phyloP scores from a whole-genome alignment of 2,113 vertebrate species.

The Phycodurus eques region DNA sequence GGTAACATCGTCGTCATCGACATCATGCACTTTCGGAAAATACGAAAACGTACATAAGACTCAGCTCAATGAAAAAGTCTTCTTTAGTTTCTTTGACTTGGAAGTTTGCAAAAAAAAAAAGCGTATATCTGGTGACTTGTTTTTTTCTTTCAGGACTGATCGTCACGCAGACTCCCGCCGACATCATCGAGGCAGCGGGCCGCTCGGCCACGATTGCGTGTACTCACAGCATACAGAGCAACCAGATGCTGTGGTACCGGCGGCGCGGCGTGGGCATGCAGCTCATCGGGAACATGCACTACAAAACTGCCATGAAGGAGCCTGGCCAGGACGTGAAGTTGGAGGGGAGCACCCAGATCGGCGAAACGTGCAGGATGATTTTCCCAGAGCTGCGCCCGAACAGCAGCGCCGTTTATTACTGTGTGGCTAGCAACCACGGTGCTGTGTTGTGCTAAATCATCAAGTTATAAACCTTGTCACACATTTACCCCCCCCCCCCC shows the following conservation, averaged over 20 bases:
- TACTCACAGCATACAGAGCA: too few relatives aligned
- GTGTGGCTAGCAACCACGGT: slow-evolving; percentile 31
- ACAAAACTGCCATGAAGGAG: fast-evolving
- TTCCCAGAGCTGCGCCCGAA: background rate
- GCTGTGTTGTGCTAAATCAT: background rate
- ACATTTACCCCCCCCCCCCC: background rate
- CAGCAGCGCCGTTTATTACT: slow-evolving; percentile 24
- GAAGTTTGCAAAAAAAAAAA: too few relatives aligned
- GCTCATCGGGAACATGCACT: slow-evolving; percentile 25
- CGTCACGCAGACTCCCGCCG: slow-evolving; percentile 25
- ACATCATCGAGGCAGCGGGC: background rate
- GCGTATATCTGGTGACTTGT: too few relatives aligned
- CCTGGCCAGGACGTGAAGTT: background rate
- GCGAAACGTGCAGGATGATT: background rate
- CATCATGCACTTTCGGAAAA: too few relatives aligned
- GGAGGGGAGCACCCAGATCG: background rate
- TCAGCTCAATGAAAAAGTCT: too few relatives aligned
- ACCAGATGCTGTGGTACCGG: slow-evolving; percentile 51
- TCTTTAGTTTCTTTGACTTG: too few relatives aligned
- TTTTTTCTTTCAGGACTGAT: slow-evolving; percentile 23
- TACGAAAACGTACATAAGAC: too few relatives aligned
- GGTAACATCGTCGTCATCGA: background rate
- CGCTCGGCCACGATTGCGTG: slow-evolving; percentile 24
- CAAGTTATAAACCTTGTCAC: slow-evolving; percentile 15
- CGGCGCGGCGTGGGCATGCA: slow-evolving; percentile 1